Evolutionary conservation across 2,113 vertebrate genomes (phyloP), one percentile per base, ranked within the genome.

Genomic region (Cariama cristata): DNA sequence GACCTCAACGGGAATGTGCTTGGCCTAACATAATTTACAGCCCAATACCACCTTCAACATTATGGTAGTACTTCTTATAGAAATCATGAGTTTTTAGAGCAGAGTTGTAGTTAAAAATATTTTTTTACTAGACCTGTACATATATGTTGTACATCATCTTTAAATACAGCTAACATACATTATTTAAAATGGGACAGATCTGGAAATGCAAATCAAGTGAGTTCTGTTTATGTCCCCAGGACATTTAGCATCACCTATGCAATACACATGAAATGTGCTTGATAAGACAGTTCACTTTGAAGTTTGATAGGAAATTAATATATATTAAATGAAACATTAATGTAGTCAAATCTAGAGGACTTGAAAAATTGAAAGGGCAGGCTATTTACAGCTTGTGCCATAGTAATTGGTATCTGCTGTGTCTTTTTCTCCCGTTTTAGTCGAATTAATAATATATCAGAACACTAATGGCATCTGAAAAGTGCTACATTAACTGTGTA

Each of bases 301-400:
- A 76, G 77, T 76, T 62, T 91, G 50, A 56, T 44, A 73, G 30
- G 42, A 89, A 95, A 91, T 90, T 73, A 92, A 53, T 95, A 40
- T 67, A 58, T 68, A 81, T 67, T 60, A 89, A 95, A 92, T 75
- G 73, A 95, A 94, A 56, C 56, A 94, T 84, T 86, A 60, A 87
- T 84, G 58, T 45, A 77, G 59, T 74, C 47, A 69, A 27, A 85
- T 22, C 32, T 63, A 76, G 40, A 79, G 58, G 63, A 91, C 59
- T 24, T 88, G 52, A 80, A 94, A 95, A 75, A 47, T 86, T 77
- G 40, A 77, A 86, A 90, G 88, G 21, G 24, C 23, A 76, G 58
- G 24, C n/a, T 96, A 87, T 95, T 92, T 95, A 93, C 83, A 91
- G 50, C 42, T 59, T 76, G 11, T 82, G 27, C 22, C 79, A 11